phyloP scores from a whole-genome alignment of 2,888 invertebrate species.

The Lasioglossum oenotherae region DNA sequence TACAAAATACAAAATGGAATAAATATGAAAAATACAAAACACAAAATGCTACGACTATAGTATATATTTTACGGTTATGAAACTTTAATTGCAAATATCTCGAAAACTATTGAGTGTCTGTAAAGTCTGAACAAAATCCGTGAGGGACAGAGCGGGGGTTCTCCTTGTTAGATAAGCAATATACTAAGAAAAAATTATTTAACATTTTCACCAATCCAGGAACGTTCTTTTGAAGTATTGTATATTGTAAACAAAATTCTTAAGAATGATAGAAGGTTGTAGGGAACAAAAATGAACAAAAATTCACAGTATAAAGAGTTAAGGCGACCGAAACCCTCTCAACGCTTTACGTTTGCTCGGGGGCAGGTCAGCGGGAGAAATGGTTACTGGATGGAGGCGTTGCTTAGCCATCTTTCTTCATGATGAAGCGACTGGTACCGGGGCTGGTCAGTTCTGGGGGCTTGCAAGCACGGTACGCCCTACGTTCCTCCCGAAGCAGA shows the following conservation, averaged over 20 bases:
- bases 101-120: too few species aligned
- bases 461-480: constrained; percentile 2
- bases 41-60: too few species aligned
- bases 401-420: neutral
- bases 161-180: neutral
- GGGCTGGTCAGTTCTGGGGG: neutral
- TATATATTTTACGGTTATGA: too few species aligned
- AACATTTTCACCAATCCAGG: neutral
- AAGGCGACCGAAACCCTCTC: neutral
- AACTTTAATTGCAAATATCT: too few species aligned
- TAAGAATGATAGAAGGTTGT: neutral
- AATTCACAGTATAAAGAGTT: neutral
- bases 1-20: too few species aligned
- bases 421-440: constrained; percentile 6
- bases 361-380: neutral
- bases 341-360: neutral
- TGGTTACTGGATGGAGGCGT: neutral
- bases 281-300: neutral
- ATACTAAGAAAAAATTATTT: neutral
- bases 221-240: neutral
- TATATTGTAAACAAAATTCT: neutral
- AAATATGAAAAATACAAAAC: too few species aligned
- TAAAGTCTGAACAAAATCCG: too few species aligned
- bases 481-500: neutral
- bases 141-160: too few species aligned